Evolutionary conservation across 1,140 invertebrate species (phyloP), one percentile per base, ranked within the genome.

Genomic region (Carposina sasakii): DNA sequence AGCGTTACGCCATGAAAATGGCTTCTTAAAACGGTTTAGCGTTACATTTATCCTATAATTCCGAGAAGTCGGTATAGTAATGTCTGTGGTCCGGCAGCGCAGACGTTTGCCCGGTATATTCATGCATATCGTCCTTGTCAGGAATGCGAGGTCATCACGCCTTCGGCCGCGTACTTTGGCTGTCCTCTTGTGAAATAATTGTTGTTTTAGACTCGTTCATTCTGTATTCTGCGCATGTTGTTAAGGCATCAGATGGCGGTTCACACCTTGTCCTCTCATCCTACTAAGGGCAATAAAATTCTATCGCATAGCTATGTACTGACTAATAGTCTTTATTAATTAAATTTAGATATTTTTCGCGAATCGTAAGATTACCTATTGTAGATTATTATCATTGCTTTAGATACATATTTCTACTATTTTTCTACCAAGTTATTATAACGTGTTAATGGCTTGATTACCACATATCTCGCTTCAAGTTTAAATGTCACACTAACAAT

Each of bases 81-180:
- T n/a, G n/a, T 41, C 55, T 59, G 37, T 39, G 39, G 50, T 65
- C 51, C 47, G 44, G 52, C 60, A 39, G 45, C 45, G 28, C 20
- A 57, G 45, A 56, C 46, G 49, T 19, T 20, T n/a, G 20, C 20
- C 49, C 22, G 39, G 52, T 56, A 63, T 60, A 51, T 55, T 57
- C 62, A 66, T 68, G 57, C 60, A 56, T 40, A 65, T 73, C 82
- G 82, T 84, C 82, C 82, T 85, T 85, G 82, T 55, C 57, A 76
- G 72, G 82, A 85, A 85, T 85, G 82, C 76, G 81, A 84, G 82
- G 82, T 67, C 76, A 71, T 54, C 61, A 62, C 71, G 73, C 64
- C 55, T 65, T 66, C 62, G 60, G 63, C 63, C 63, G 67, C 59
- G 70, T 62, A 65, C 63, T 68, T 67, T 64, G 54, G 58, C 67